Percentiles rank a stretch among this genome's conserved stretches.
Conservation (phyloP, 2,113 vertebrate genomes). For the Micromys minutus region DNA sequence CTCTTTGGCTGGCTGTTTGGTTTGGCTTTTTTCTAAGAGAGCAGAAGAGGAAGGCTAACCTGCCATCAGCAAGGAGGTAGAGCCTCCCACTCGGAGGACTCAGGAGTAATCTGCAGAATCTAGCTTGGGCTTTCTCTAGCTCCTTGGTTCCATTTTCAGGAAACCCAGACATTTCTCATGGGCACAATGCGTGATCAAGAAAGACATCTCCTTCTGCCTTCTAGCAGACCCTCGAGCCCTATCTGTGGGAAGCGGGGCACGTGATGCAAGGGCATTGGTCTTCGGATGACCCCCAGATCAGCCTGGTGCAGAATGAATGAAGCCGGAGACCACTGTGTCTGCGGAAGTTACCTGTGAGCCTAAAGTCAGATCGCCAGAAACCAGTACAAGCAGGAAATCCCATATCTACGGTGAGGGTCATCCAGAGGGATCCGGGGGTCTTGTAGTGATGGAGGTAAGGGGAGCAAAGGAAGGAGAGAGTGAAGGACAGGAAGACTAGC, state of each 20-base stretch:
- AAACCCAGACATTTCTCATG: conserved; percentile 34
- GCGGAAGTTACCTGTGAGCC: neutral
- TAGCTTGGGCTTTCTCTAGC: neutral
- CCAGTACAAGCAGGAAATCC: neutral
- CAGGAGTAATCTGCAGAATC: neutral
- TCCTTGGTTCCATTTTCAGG: neutral
- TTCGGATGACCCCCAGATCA: neutral
- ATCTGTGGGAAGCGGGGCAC: neutral
- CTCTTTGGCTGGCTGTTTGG: neutral
- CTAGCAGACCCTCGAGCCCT: neutral
- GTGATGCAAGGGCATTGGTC: neutral
- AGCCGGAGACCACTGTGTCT: neutral
- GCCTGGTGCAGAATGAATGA: neutral
- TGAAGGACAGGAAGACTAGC: neutral
- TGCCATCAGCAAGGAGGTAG: neutral
- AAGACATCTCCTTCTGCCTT: neutral
- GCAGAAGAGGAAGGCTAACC: neutral
- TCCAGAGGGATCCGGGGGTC: rapidly evolving
- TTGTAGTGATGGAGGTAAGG: neutral
- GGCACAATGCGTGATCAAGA: neutral
- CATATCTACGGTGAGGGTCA: neutral
- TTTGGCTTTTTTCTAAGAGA: neutral
- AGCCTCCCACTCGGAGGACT: neutral
- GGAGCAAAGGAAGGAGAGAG: neutral
- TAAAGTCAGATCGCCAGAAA: neutral